These are phyloP conservation scores for Tenthredo notha DNA, from an alignment of 2,888 invertebrate genomes.

Conservation along the genomic window DNA sequence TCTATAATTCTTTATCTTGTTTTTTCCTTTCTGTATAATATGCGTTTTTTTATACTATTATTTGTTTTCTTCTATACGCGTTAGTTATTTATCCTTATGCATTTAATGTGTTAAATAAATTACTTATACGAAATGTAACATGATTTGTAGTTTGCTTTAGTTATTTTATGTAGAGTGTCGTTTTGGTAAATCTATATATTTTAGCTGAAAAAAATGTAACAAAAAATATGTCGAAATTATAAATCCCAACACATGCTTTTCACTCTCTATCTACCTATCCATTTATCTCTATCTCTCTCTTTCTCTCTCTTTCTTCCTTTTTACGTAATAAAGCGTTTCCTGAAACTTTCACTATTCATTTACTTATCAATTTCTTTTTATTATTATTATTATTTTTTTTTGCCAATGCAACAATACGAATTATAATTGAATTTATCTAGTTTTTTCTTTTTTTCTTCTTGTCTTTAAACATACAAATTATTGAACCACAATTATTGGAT, in stretches of 20 bases:
- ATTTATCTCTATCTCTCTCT: not conserved
- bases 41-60: not conserved
- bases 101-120: constrained; percentile 32
- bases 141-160: constrained; percentile 5
- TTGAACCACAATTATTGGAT: not conserved
- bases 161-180: not conserved
- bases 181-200: not conserved
- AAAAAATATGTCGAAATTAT: not conserved
- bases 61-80: not conserved
- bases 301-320: not conserved
- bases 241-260: not conserved
- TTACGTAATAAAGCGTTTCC: constrained; percentile 19
- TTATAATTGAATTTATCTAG: not conserved
- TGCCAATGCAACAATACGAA: not conserved
- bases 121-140: constrained; percentile 39
- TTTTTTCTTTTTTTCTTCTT: not conserved
- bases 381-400: not conserved
- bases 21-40: not conserved
- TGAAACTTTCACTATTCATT: not conserved
- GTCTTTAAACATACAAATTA: not conserved
- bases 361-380: not conserved
- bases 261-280: not conserved
- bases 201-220: not conserved
- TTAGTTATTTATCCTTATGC: constrained; percentile 4
- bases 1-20: not conserved